phyloP scores from a whole-genome alignment of 1,140 invertebrate genomes.

The Pseudomyrmex pallidus region DNA sequence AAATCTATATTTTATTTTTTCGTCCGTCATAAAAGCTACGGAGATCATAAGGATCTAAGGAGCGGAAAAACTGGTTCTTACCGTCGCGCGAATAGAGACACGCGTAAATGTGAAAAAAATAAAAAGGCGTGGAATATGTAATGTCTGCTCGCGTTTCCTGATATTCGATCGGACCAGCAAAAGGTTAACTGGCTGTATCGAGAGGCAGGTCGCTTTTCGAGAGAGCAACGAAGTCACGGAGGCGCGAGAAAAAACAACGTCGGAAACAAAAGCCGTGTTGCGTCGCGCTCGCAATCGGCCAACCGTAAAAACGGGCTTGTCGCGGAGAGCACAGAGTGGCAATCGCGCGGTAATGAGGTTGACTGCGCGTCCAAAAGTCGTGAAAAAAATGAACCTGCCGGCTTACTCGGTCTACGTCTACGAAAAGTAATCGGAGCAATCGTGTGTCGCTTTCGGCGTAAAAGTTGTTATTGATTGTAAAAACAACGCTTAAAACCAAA shows the following conservation, averaged over 20 bases:
- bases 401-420: conserved; percentile 28
- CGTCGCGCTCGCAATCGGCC: conserved; percentile 38
- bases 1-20: not conserved
- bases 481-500: not conserved
- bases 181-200: conserved; percentile 18
- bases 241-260: conserved; percentile 30
- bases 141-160: not conserved
- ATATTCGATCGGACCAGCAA: conserved; percentile 3
- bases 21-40: not conserved
- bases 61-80: not conserved
- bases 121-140: not conserved
- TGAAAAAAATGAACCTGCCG: not conserved
- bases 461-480: not conserved
- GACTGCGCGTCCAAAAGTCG: conserved; percentile 10
- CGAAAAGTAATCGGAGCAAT: not conserved
- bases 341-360: conserved; percentile 33
- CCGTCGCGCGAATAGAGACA: not conserved
- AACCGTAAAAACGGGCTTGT: conserved; percentile 59
- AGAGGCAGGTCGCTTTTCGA: conserved; percentile 26
- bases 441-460: not conserved
- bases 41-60: not conserved
- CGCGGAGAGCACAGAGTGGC: conserved; percentile 25
- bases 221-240: not conserved
- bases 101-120: no score
- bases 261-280: conserved; percentile 38